Evolutionary conservation across 2,797 vertebrate genomes (phyloP), one percentile per base, ranked within the genome.

Genomic region (Phylloscopus collybita): DNA sequence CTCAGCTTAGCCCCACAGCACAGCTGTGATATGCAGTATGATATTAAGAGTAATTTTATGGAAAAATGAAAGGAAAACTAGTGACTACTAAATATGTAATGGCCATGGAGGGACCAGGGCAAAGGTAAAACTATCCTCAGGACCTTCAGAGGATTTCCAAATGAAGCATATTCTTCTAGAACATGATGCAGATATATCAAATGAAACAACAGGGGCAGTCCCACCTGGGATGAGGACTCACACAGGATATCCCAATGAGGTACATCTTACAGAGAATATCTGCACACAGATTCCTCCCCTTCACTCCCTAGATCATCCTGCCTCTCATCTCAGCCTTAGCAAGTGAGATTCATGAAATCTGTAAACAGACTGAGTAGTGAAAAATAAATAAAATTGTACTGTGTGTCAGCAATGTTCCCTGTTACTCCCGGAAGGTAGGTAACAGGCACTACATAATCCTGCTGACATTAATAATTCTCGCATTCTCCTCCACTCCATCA

Each of bases 311-410:
- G 62, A 89, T 70, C 75, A 66, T 76, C n/a, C 61, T 72, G 75
- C 59, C 54, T 92, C n/a, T 3, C 76, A 59, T 75, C 76, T 86
- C 62, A 84, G 80, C 30, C 73, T 78, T 75, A 86, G 53, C 50
- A 62, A 80, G 81, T 59, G 47, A 67, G 50, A 87, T 74, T 79
- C 66, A 57, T 51, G 44, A 26, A 79, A 92, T 96, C 93, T 95
- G 79, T 73, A 96, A 95, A 73, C 70, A 53, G 70, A 82, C 26
- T 92, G 73, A 88, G 54, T 32, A 64, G 74, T 71, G 86, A 80
- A 94, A 93, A 95, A 83, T 87, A 95, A 95, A 94, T 91, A 93
- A 93, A 96, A 80, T 72, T 62, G 16, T 86, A 36, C 56, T 78
- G 50, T 18, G 0, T 91, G 94, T 91, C 67, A 95, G 86, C 73